Conservation (phyloP, 2,113 vertebrate species). For the Mus musculus region DNA sequence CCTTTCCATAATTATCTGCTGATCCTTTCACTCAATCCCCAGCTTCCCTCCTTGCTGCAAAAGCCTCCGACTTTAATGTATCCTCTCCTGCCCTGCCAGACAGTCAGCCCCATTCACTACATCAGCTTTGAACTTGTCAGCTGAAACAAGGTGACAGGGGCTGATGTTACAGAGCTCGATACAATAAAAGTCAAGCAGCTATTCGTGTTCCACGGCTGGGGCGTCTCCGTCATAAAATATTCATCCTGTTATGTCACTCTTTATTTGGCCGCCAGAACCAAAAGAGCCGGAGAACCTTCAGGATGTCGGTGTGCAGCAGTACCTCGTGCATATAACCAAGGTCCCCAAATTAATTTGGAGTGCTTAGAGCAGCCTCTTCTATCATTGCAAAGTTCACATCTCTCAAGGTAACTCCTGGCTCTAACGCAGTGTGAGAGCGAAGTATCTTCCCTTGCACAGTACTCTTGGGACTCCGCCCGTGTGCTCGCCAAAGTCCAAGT, state of each 20-base stretch:
- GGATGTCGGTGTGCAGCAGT: not conserved
- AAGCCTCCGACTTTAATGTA: slow-evolving; percentile 21
- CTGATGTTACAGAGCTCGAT: slow-evolving; percentile 30
- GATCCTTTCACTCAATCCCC: slow-evolving; percentile 31
- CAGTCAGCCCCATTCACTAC: not conserved
- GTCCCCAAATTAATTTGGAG: not conserved
- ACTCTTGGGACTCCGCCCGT: fast-evolving
- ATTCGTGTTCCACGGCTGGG: slow-evolving; percentile 22
- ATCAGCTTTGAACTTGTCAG: slow-evolving; percentile 37
- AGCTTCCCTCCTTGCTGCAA: not conserved
- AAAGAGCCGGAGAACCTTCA: not conserved
- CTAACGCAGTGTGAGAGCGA: not conserved
- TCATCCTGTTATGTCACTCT: not conserved
- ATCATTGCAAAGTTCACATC: not conserved
- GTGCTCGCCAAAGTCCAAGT: not conserved
- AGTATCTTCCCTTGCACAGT: no score
- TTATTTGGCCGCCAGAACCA: slow-evolving; percentile 13
- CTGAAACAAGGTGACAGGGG: slow-evolving; percentile 55
- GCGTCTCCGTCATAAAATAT: slow-evolving; percentile 9
- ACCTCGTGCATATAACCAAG: not conserved
- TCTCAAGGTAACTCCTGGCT: not conserved
- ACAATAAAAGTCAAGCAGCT: slow-evolving; percentile 49
- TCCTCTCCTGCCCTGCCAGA: slow-evolving; percentile 62
- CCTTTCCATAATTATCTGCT: slow-evolving; percentile 73
- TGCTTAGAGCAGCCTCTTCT: not conserved